Evolutionary conservation across 1,140 invertebrate species (phyloP).

Genomic region (Druon quercuslanigerum): DNA sequence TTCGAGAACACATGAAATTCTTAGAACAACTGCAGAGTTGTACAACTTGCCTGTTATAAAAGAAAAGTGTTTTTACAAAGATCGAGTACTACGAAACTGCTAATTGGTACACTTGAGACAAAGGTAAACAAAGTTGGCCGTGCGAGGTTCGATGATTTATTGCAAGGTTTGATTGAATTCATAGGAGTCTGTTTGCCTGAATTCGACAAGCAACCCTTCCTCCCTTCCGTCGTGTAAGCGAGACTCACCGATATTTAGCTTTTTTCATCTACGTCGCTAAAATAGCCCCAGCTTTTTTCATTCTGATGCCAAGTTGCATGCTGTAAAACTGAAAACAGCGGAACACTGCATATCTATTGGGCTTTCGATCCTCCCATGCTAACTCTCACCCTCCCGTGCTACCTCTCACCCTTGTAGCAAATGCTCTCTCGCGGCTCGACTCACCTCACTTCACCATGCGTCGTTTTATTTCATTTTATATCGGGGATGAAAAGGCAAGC

Average conservation of each 20-base stretch:
- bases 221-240: conserved; percentile 32
- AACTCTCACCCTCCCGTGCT: conserved; percentile 32
- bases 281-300: conserved; percentile 35
- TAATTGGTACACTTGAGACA: conserved; percentile 57
- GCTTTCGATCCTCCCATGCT: conserved; percentile 14
- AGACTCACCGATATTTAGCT: conserved; percentile 41
- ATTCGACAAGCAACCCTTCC: conserved; percentile 47
- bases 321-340: conserved; percentile 48
- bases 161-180: conserved; percentile 66
- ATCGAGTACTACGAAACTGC: conserved; percentile 45
- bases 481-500: conserved; percentile 11
- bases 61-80: conserved; percentile 35
- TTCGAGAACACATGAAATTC: background rate
- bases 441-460: conserved; percentile 10
- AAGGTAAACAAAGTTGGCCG: conserved; percentile 52
- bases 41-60: conserved; percentile 30
- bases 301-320: conserved; percentile 38
- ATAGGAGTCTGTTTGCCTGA: conserved; percentile 59
- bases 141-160: conserved; percentile 59
- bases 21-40: background rate
- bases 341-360: conserved; percentile 37
- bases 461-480: conserved; percentile 45
- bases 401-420: conserved; percentile 34
- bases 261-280: conserved; percentile 41
- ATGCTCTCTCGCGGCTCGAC: conserved; percentile 32